Evolutionary conservation across 1,140 invertebrate species (phyloP), one percentile per base, ranked within the genome.

Genomic region (Drosophila obscura): DNA sequence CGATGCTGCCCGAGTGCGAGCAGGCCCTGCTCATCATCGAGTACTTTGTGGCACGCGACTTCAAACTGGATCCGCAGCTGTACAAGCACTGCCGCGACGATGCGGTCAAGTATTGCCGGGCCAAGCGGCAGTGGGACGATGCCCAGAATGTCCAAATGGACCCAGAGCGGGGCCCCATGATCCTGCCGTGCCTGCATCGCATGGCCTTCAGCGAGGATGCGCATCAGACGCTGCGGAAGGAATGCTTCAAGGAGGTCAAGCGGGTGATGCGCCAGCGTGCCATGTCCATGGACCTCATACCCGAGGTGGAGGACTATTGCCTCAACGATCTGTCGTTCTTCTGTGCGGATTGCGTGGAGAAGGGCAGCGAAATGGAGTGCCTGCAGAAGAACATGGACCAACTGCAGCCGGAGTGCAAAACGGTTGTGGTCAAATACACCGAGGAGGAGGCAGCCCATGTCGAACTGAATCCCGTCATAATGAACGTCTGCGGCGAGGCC

Each of bases 41-140:
- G 87, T 99, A 98, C 92, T 99, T 99, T 93, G 95, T 99, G 52
- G 96, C 97, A 0, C 94, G 98, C 78, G 97, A 99, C 93, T 99
- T 97, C 84, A 97, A 96, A 89, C 92, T 99, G 46, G 98, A 99
- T 93, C 95, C 97, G 0, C 95, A 96, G 66, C 93, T 99, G 13
- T 99, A 97, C 88, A 92, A 91, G 84, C 95, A 95, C 9, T 99
- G 98, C 91, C 96, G 95, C 81, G 94, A 95, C 50, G 97, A 99
- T 93, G 98, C 98, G 4, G 93, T 94, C 2, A 94, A 94, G 41
- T 93, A 96, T 43, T 99, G 98, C 91, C 94, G 96, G 80, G 97
- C 96, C 0, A 95, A 94, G 71, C 93, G 94, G 28, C 94, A 95
- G 43, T 99, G 98, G 97, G 93, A 94, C 53, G 94, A 95, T 89